Conservation (phyloP, 2,113 vertebrate genomes). For the Oenanthe melanoleuca region DNA sequence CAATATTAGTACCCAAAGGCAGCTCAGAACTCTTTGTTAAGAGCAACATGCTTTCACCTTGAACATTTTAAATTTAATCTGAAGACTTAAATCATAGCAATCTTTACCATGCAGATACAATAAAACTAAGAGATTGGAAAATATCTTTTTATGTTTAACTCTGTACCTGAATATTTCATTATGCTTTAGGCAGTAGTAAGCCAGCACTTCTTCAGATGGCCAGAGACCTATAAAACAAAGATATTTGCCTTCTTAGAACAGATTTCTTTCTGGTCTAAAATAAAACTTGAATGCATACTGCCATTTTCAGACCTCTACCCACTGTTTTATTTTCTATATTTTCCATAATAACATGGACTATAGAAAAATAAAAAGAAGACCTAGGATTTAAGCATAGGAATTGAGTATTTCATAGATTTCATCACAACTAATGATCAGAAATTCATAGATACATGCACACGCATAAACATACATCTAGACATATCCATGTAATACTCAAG, state of each 20-base stretch:
- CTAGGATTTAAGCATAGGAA: not conserved
- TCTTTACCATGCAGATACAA: conserved; percentile 71
- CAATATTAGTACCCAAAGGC: conserved; percentile 80
- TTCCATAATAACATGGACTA: not conserved
- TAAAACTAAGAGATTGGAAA: conserved; percentile 48
- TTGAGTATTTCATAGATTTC: not conserved
- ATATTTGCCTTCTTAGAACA: not conserved
- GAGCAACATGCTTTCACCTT: conserved; percentile 75
- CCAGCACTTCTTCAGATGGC: conserved; percentile 97
- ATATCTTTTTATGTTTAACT: conserved; percentile 48
- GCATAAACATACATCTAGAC: not conserved
- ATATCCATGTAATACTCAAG: not conserved
- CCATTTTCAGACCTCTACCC: not conserved
- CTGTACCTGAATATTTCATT: conserved; percentile 87
- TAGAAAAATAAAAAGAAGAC: not conserved
- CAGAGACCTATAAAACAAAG: conserved; percentile 87
- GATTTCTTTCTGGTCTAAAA: not conserved
- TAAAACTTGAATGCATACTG: not conserved
- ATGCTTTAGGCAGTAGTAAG: conserved; percentile 95
- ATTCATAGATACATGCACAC: not conserved
- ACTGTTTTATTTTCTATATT: not conserved
- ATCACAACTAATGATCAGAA: not conserved
- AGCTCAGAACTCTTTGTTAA: conserved; percentile 77
- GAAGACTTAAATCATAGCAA: conserved; percentile 68
- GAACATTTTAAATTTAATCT: conserved; percentile 73